Percentiles rank a stretch among this genome's conserved stretches.
These are phyloP conservation scores for Eutrigla gurnardus DNA, from an alignment of 2,797 vertebrate genomes.

Conservation along the genomic window DNA sequence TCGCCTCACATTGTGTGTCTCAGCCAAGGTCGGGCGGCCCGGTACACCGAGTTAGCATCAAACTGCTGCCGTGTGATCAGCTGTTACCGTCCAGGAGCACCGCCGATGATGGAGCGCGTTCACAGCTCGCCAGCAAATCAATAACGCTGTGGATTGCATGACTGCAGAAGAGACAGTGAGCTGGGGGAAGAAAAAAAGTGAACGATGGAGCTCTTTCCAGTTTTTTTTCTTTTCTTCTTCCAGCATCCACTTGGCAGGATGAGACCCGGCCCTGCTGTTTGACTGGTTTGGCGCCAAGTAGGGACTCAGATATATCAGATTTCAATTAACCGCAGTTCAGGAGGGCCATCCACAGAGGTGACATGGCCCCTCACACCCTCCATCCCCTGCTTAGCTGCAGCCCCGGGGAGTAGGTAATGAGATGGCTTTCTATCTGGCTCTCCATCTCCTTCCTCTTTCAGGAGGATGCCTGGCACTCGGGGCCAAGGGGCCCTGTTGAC, in stretches of 20 bases:
- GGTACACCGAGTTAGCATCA: slow-evolving; percentile 65
- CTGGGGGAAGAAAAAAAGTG: slow-evolving; percentile 53
- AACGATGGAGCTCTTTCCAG: slow-evolving; percentile 55
- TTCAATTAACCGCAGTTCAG: slow-evolving; percentile 82
- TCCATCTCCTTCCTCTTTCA: slow-evolving; percentile 73
- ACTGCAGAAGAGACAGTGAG: slow-evolving; percentile 57
- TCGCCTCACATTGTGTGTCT: slow-evolving; percentile 50
- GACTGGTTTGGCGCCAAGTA: slow-evolving; percentile 65
- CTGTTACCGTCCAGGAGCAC: slow-evolving; percentile 67
- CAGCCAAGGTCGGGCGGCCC: slow-evolving; percentile 67
- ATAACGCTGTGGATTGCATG: slow-evolving; percentile 71
- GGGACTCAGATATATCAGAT: slow-evolving; percentile 79
- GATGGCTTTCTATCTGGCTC: slow-evolving; percentile 77
- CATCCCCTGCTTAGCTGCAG: slow-evolving; percentile 75
- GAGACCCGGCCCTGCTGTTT: slow-evolving; percentile 69
- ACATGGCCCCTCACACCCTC: slow-evolving; percentile 72
- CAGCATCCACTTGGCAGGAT: slow-evolving; percentile 64
- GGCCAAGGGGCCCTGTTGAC: slow-evolving; percentile 80
- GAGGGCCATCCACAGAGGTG: slow-evolving; percentile 71
- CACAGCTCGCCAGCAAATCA: slow-evolving; percentile 72
- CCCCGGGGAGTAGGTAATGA: slow-evolving; percentile 84
- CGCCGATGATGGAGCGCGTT: slow-evolving; percentile 65
- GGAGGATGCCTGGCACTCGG: slow-evolving; percentile 68
- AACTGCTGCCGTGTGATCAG: slow-evolving; percentile 74
- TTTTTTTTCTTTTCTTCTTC: slow-evolving; percentile 36